A percentile compares a stretch with the other conserved stretches of the same genome.
Conservation (phyloP, 2,797 vertebrate genomes). For the Sardinella longiceps region DNA sequence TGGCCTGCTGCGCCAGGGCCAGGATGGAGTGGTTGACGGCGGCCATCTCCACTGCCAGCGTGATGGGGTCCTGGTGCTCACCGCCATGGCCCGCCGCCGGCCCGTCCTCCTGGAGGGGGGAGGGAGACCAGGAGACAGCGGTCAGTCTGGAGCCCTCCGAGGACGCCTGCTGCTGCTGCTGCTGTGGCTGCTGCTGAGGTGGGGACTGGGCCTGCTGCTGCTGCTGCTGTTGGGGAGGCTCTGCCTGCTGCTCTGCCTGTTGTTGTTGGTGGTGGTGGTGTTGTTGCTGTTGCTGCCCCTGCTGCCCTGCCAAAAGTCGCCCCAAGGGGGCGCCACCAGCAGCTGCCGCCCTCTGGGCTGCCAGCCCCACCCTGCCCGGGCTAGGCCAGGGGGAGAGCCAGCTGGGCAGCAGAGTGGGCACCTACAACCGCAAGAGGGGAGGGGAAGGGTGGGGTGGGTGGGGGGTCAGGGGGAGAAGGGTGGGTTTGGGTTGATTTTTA, state of each 20-base stretch:
- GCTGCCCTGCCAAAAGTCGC: conserved; percentile 54
- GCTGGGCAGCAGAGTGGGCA: conserved; percentile 71
- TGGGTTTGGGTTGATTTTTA: not conserved
- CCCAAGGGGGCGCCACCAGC: conserved; percentile 61
- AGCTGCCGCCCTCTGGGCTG: conserved; percentile 57
- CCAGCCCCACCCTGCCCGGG: conserved; percentile 59
- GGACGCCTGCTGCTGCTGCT: conserved; percentile 32
- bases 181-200: not conserved
- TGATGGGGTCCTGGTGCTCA: conserved; percentile 90
- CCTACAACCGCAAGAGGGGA: conserved; percentile 59
- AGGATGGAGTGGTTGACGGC: conserved; percentile 87
- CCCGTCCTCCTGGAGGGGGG: conserved; percentile 86
- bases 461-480: too few species aligned
- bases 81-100: conserved; percentile 80
- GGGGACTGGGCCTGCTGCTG: not conserved
- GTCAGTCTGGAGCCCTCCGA: conserved; percentile 68
- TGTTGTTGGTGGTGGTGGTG: not conserved
- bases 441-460: not conserved
- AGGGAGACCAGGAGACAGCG: conserved; percentile 75
- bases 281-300: conserved; percentile 14
- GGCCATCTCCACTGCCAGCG: conserved; percentile 88
- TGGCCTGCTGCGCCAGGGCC: conserved; percentile 81
- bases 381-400: conserved; percentile 65
- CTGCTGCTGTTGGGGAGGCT: not conserved
- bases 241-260: not conserved